These are phyloP conservation scores for Magallana nippona DNA, from an alignment of 2,888 invertebrate genomes.

Conservation along the genomic window DNA sequence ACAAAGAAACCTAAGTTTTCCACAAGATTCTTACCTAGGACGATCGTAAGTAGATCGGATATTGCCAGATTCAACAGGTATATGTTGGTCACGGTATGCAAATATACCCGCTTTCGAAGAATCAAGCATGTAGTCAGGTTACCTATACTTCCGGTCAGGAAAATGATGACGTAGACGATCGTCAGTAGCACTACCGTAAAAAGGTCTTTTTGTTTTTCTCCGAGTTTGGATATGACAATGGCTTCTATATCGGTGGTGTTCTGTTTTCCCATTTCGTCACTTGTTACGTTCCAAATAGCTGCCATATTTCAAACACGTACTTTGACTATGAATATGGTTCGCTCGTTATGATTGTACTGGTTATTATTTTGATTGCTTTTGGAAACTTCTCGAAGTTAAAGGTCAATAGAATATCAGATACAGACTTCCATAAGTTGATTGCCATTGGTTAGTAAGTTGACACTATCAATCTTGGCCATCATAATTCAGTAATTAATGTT, in stretches of 20 bases:
- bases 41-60: slow-evolving; percentile 40
- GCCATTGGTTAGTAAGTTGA: not conserved
- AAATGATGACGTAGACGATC: slow-evolving; percentile 41
- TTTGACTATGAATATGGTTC: too few species aligned
- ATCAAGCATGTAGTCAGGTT: slow-evolving; percentile 45
- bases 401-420: not conserved
- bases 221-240: slow-evolving; percentile 20
- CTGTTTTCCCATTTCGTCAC: not conserved
- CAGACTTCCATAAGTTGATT: not conserved
- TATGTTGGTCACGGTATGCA: slow-evolving; percentile 44
- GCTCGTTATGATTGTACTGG: too few species aligned
- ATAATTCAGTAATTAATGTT: not conserved
- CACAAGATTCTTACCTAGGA: slow-evolving; percentile 41
- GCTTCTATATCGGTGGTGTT: slow-evolving; percentile 4
- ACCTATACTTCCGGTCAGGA: slow-evolving; percentile 41
- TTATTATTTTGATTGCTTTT: too few species aligned
- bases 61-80: slow-evolving; percentile 43
- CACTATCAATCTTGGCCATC: slow-evolving; percentile 1
- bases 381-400: not conserved
- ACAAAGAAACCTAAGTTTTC: too few species aligned
- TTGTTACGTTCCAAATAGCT: not conserved
- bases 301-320: too few species aligned
- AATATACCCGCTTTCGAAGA: slow-evolving; percentile 39
- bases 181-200: slow-evolving; percentile 42
- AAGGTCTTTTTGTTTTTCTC: slow-evolving; percentile 41